Evolutionary conservation across 2,888 invertebrate species (phyloP), one percentile per base, ranked within the genome.

Genomic region (Hybos culiciformis): DNA sequence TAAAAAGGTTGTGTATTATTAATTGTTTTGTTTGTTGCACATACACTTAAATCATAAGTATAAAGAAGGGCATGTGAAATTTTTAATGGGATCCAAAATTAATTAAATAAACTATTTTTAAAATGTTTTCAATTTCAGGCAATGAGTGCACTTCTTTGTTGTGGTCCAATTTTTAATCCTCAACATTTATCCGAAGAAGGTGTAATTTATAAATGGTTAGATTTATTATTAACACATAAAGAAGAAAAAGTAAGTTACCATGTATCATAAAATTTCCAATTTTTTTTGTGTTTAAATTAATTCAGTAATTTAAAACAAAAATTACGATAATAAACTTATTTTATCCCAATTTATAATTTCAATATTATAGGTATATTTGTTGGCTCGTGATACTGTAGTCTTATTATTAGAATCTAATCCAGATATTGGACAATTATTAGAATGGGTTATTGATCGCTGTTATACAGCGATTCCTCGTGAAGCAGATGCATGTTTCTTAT

Each of bases 371-470:
- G 82, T 93, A 52, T 88, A 90, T 66, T 78, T 82, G 52, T 69
- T 97, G 55, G 93, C 87, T 0, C 82, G 92, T 36, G 93, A 96
- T 66, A 94, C 94, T 0, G 85, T 96, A 20, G 87, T 96, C 3
- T 70, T 94, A 37, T 70, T 98, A 37, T 69, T 98, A 50, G 96
- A 98, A 66, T 88, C 90, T 57, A 99, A 94, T 69, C 86, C 92
- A 0, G 93, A 93, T 62, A 83, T 86, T 51, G 86, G 88, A 0
- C 78, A 85, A 5, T 69, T 98, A 41, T 70, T 98, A 36, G 98
- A 98, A 67, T 98, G 97, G 97, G 85, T 93, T 1, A 92, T 98
- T 39, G 93, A 96, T 70, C 80, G 92, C 44, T 98, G 98, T 66
- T 99, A 92, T 66, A 97, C 93, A 0, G 92, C 92, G 6, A 68